phyloP scores from a whole-genome alignment of 2,113 vertebrate genomes.

The Aythya baeri region DNA sequence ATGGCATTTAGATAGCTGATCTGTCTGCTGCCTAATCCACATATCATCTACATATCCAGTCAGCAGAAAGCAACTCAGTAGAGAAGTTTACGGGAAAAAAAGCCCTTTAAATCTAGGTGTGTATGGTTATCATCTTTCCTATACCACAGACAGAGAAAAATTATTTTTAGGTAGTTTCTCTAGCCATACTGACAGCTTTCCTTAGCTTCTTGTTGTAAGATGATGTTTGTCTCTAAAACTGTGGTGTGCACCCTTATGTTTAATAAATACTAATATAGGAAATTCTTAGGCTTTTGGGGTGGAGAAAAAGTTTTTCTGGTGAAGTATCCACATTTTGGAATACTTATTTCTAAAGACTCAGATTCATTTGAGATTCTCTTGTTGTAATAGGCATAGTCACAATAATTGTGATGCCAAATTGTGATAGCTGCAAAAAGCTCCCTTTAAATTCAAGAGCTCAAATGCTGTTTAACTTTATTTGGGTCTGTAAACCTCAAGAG shows the following conservation, averaged over 20 bases:
- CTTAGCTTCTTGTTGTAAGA: not conserved
- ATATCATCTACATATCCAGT: not conserved
- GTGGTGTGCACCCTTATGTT: rapidly evolving
- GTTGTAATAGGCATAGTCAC: not conserved
- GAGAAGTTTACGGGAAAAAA: not conserved
- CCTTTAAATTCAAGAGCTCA: not conserved
- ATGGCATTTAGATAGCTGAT: conserved; percentile 52
- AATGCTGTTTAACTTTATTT: not conserved
- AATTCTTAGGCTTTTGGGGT: not conserved
- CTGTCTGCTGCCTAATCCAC: conserved; percentile 51
- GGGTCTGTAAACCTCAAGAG: conserved; percentile 10
- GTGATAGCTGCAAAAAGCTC: not conserved
- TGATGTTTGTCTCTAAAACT: not conserved
- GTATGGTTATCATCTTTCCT: not conserved
- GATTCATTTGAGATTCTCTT: not conserved
- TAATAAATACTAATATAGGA: not conserved
- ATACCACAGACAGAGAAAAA: not conserved
- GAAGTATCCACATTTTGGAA: not conserved
- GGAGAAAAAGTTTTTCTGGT: not conserved
- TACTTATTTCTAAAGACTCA: not conserved
- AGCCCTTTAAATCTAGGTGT: not conserved
- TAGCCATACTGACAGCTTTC: not conserved
- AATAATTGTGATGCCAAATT: not conserved
- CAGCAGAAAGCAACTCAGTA: conserved; percentile 12
- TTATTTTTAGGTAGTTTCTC: not conserved